Evolutionary conservation across 2,888 invertebrate species (phyloP).

Genomic region (Dryocosmus kuriphilus): DNA sequence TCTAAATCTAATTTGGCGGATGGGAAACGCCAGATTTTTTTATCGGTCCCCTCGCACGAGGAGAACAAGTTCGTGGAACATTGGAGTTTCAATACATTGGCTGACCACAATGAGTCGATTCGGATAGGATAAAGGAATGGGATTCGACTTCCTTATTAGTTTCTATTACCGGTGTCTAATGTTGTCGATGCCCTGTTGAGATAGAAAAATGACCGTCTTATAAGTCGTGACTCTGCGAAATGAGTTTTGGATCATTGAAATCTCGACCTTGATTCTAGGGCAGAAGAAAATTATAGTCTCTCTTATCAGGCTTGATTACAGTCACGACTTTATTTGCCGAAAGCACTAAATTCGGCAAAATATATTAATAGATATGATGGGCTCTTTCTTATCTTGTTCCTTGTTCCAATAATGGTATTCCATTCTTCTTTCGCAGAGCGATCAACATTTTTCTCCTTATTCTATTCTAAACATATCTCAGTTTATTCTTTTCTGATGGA

Average conservation of each 20-base stretch:
- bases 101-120: constrained; percentile 27
- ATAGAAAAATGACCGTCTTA: constrained; percentile 19
- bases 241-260: constrained; percentile 14
- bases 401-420: no score
- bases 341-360: neutral
- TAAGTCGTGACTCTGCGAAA: constrained; percentile 28
- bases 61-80: constrained; percentile 36
- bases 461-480: no score
- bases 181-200: constrained; percentile 24
- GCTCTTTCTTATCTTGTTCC: no score
- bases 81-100: constrained; percentile 8
- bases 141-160: constrained; percentile 40
- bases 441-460: no score
- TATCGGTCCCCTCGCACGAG: constrained; percentile 23
- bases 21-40: constrained; percentile 42
- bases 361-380: neutral
- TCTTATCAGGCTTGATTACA: neutral
- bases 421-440: no score
- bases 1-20: constrained; percentile 67
- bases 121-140: constrained; percentile 16
- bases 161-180: constrained; percentile 31
- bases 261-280: constrained; percentile 1
- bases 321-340: neutral
- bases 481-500: no score
- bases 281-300: neutral